Conservation (phyloP, 2,888 invertebrate genomes). For the Lamellibrachia columna region DNA sequence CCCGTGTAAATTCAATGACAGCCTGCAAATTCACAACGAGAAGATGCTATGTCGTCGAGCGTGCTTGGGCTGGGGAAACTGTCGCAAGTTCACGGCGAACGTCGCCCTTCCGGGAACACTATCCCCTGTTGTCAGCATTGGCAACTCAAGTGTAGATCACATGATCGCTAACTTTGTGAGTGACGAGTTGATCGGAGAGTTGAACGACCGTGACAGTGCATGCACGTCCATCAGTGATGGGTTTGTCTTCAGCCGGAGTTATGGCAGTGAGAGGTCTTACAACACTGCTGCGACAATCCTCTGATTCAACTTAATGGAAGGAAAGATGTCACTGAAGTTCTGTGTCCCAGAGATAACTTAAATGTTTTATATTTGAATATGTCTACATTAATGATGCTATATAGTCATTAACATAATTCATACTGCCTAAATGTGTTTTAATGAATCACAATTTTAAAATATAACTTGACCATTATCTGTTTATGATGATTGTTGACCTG, state of each 20-base stretch:
- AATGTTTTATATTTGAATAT: not conserved
- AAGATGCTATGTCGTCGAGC: not conserved
- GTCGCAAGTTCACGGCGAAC: not conserved
- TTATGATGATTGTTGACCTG: too few relatives aligned
- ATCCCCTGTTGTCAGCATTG: not conserved
- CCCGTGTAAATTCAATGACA: not conserved
- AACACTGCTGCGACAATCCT: not conserved
- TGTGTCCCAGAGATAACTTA: too few relatives aligned
- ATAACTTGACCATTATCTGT: too few relatives aligned
- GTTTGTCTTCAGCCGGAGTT: slow-evolving; percentile 28
- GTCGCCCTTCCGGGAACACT: not conserved
- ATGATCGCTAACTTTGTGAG: slow-evolving; percentile 34
- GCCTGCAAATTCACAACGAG: not conserved
- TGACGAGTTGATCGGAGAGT: slow-evolving; percentile 31
- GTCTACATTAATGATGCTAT: not conserved
- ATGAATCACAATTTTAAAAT: too few relatives aligned
- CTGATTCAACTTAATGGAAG: not conserved
- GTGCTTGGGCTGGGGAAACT: not conserved
- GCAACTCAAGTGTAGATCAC: slow-evolving; percentile 23
- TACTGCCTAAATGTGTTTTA: too few relatives aligned
- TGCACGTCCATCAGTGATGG: slow-evolving; percentile 36
- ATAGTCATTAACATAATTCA: too few relatives aligned
- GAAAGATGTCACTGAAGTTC: too few relatives aligned
- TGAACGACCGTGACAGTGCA: slow-evolving; percentile 36
- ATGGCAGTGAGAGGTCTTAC: not conserved